phyloP scores from a whole-genome alignment of 2,888 invertebrate genomes.

The Diplolepis rosae region DNA sequence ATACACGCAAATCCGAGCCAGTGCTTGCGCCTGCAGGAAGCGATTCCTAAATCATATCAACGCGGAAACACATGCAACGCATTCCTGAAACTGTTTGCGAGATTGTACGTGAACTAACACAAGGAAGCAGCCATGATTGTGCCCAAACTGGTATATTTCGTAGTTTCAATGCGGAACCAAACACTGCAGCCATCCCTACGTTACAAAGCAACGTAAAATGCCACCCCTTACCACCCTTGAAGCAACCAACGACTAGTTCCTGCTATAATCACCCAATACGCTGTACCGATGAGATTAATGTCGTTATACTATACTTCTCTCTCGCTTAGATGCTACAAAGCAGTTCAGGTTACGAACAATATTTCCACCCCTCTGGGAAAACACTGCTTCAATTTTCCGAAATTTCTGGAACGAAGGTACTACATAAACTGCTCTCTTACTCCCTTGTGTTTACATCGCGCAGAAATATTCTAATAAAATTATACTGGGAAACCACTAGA shows the following conservation, averaged over 20 bases:
- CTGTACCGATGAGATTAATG: slow-evolving; percentile 65
- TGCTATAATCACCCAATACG: slow-evolving; percentile 65
- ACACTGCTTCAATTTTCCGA: slow-evolving; percentile 27
- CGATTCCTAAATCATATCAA: slow-evolving; percentile 68
- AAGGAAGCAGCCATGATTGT: slow-evolving; percentile 23
- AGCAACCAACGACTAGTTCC: slow-evolving; percentile 51
- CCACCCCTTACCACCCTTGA: slow-evolving; percentile 43
- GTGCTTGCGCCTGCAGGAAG: slow-evolving; percentile 45
- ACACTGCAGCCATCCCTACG: slow-evolving; percentile 26
- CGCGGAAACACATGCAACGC: slow-evolving; percentile 61
- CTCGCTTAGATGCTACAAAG: slow-evolving; percentile 3
- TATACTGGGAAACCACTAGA: neutral
- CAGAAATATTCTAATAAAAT: too few species aligned
- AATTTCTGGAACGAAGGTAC: slow-evolving; percentile 15
- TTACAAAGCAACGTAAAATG: slow-evolving; percentile 46
- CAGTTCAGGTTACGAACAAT: slow-evolving; percentile 3
- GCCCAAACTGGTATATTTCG: slow-evolving; percentile 35
- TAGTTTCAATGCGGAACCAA: slow-evolving; percentile 33
- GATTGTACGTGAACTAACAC: slow-evolving; percentile 34
- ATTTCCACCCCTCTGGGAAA: slow-evolving; percentile 28
- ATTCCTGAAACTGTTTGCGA: slow-evolving; percentile 56
- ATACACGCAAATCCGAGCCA: slow-evolving; percentile 48
- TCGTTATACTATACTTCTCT: slow-evolving; percentile 52
- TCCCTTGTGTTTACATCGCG: slow-evolving; percentile 21
- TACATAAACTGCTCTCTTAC: slow-evolving; percentile 15